Conservation (phyloP, 2,113 vertebrate species). For the Pyxicephalus adspersus region DNA sequence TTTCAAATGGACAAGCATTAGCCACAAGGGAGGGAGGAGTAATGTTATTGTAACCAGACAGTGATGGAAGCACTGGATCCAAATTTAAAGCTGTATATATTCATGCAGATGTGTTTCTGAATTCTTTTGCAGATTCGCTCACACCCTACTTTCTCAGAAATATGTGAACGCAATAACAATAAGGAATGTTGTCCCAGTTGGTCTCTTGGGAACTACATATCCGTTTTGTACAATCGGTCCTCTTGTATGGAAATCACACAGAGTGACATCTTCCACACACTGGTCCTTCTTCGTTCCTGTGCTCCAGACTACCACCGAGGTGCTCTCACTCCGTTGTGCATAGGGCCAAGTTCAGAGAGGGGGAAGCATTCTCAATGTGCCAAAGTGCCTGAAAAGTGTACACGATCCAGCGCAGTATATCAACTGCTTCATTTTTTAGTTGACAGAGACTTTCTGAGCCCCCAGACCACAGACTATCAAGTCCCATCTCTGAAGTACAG, state of each 20-base stretch:
- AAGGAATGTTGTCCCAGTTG: conserved; percentile 93
- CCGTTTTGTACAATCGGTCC: conserved; percentile 88
- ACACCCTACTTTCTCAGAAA: conserved; percentile 82
- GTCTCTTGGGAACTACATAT: conserved; percentile 95
- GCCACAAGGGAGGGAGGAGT: no score
- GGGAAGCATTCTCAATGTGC: conserved; percentile 79
- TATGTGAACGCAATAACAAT: conserved; percentile 82
- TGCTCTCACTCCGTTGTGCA: conserved; percentile 80
- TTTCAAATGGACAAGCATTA: no score
- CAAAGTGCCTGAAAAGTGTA: conserved; percentile 88
- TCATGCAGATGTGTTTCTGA: background rate
- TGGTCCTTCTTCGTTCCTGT: conserved; percentile 87
- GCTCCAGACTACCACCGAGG: conserved; percentile 89
- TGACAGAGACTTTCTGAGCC: conserved; percentile 93
- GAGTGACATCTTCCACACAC: conserved; percentile 83
- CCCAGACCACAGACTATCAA: conserved; percentile 92
- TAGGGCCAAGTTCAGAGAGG: conserved; percentile 70
- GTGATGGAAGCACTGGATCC: no score
- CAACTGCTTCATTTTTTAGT: conserved; percentile 93
- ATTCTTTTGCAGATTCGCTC: conserved; percentile 84
- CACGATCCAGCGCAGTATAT: conserved; percentile 81
- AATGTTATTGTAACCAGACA: no score
- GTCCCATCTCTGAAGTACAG: conserved; percentile 96
- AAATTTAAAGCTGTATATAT: no score
- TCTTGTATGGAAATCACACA: conserved; percentile 88